A percentile compares a stretch with the other conserved stretches of the same genome.
Conservation (phyloP, 2,888 invertebrate species). For the Iselma pallidipennis region DNA sequence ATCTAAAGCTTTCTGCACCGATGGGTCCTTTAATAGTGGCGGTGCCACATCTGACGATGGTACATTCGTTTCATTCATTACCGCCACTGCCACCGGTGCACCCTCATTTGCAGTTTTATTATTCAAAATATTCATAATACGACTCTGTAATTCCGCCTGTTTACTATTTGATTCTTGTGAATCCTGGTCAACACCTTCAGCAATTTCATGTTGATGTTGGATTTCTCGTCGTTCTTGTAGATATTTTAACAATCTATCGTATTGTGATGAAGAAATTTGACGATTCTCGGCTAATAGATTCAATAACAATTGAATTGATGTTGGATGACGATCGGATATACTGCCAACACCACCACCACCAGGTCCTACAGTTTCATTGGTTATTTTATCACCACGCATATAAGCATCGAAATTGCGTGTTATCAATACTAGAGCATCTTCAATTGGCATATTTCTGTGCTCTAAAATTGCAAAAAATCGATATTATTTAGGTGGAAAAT, state of each 20-base stretch:
- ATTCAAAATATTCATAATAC: conserved; percentile 78
- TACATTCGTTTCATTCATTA: conserved; percentile 42
- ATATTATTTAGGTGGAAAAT: neutral
- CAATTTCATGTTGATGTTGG: conserved; percentile 75
- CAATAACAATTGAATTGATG: conserved; percentile 70
- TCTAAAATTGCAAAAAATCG: conserved; percentile 60
- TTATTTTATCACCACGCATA: conserved; percentile 57
- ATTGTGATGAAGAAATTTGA: conserved; percentile 75
- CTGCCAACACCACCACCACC: conserved; percentile 43
- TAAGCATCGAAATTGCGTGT: conserved; percentile 71
- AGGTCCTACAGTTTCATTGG: conserved; percentile 33
- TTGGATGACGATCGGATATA: conserved; percentile 62
- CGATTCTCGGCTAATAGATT: conserved; percentile 83
- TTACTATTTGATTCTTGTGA: conserved; percentile 59
- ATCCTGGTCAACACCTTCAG: conserved; percentile 63
- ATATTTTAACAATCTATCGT: conserved; percentile 75
- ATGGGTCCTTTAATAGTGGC: conserved; percentile 72
- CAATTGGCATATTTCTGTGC: conserved; percentile 94
- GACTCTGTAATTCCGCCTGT: conserved; percentile 73
- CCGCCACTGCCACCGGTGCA: conserved; percentile 46
- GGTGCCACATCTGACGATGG: conserved; percentile 42
- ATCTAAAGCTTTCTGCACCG: conserved; percentile 79
- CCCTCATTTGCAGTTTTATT: conserved; percentile 58
- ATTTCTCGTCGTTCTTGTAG: conserved; percentile 73
- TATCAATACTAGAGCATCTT: conserved; percentile 83